Evolutionary conservation across 2,888 invertebrate genomes (phyloP), one percentile per base, ranked within the genome.

Genomic region (Noctua comes): DNA sequence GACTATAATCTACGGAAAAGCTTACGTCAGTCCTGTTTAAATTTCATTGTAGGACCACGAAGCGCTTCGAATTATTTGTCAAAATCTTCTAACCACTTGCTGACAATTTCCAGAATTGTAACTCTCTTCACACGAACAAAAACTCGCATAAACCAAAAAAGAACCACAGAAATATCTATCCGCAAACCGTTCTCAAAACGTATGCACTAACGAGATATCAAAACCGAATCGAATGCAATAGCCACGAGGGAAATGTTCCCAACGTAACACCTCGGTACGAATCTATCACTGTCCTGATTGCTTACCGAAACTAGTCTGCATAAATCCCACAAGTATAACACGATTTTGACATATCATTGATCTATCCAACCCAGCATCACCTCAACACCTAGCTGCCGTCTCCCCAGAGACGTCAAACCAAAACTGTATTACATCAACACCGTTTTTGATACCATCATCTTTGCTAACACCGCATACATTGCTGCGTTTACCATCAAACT

Each of bases 341-440:
- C 93, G 93, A 93, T 96, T 96, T 95, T 96, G 96, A 96, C 96
- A 94, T 95, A 95, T 94, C 95, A 96, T 96, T 96, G 96, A 96
- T 96, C 93, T 95, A 95, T 94, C 94, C 89, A 93, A 89, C 83
- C 92, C 91, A 92, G 92, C 92, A 94, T 94, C 94, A 95, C 92
- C 93, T 95, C 95, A 93, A 95, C 95, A 95, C 95, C 95, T 95
- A 93, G 92, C 92, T 92, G 75, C 91, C 88, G 90, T 90, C 92
- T 93, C 95, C 90, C 89, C 81, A 76, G 93, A 93, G 94, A 93
- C 82, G 88, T 91, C 91, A 91, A 90, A 87, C 88, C 88, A 84
- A 91, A 92, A 93, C 92, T 92, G 90, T 91, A 87, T 87, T 87
- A 83, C 86, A 88, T 88, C 84, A 88, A 89, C 90, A 84, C 85